phyloP scores from a whole-genome alignment of 2,113 vertebrate species.

The Passer domesticus region DNA sequence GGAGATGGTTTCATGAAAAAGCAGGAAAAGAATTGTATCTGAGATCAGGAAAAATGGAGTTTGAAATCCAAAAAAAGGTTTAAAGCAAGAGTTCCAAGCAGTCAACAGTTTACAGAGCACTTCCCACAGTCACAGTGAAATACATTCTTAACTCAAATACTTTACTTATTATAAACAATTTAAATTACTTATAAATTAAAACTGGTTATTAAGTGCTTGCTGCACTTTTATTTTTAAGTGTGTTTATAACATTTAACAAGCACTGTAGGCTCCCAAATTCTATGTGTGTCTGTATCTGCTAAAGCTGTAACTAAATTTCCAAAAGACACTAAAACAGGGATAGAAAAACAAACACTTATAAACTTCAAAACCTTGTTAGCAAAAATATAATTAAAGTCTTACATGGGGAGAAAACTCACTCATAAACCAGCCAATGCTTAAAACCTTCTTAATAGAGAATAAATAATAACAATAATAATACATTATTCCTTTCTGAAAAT shows the following conservation, averaged over 20 bases:
- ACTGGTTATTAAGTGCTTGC: neutral
- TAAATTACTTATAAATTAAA: constrained; percentile 19
- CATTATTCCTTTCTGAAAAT: neutral
- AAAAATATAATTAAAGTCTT: neutral
- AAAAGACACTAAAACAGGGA: neutral
- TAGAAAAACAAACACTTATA: neutral
- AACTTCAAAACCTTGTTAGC: neutral
- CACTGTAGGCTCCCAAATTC: neutral
- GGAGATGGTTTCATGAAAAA: neutral
- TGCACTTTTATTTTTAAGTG: neutral
- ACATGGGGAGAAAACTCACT: neutral
- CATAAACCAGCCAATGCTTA: neutral
- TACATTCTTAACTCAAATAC: neutral
- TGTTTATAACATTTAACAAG: constrained; percentile 24
- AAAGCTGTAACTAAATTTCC: neutral
- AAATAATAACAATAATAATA: neutral
- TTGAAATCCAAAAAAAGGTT: neutral
- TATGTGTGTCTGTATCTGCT: neutral
- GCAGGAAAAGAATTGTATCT: neutral
- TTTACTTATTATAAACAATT: constrained; percentile 13
- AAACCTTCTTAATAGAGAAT: neutral
- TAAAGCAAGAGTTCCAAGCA: neutral
- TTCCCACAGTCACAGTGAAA: neutral
- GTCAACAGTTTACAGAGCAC: neutral
- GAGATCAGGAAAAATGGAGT: neutral